These are phyloP conservation scores for Corythornis vintsioides DNA, from an alignment of 2,113 vertebrate genomes.

Conservation along the genomic window DNA sequence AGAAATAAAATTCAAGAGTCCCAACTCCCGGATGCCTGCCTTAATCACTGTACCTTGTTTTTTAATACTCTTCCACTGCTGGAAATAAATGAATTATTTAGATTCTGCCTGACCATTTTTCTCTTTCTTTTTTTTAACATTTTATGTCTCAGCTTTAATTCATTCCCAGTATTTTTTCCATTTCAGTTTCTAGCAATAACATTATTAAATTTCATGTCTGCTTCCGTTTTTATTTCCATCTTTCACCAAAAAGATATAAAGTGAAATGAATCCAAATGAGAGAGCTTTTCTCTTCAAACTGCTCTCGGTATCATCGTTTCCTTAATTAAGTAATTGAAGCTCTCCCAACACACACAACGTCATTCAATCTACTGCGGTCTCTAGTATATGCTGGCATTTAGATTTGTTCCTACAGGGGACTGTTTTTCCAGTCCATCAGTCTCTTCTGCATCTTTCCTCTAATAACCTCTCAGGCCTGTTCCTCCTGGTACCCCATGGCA, in stretches of 20 bases:
- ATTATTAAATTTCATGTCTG: slow-evolving; percentile 73
- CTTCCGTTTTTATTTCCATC: slow-evolving; percentile 74
- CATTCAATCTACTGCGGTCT: slow-evolving; percentile 48
- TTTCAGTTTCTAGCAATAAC: slow-evolving; percentile 66
- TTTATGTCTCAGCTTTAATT: slow-evolving; percentile 53
- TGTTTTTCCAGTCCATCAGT: slow-evolving; percentile 28
- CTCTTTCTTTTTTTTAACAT: slow-evolving; percentile 30
- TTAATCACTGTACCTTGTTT: slow-evolving; percentile 32
- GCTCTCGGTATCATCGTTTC: slow-evolving; percentile 26
- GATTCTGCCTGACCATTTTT: slow-evolving; percentile 41
- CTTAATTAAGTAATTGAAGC: slow-evolving; percentile 74
- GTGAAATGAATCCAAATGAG: slow-evolving; percentile 68
- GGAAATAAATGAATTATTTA: slow-evolving; percentile 62
- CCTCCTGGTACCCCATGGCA: background rate
- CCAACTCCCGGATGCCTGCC: background rate
- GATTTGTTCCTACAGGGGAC: background rate
- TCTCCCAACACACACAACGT: slow-evolving; percentile 52
- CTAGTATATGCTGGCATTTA: background rate
- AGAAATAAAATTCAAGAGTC: slow-evolving; percentile 31
- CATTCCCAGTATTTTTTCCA: slow-evolving; percentile 52
- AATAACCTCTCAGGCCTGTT: slow-evolving; percentile 18
- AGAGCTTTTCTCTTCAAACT: slow-evolving; percentile 61
- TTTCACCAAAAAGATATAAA: slow-evolving; percentile 73
- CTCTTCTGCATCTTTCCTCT: slow-evolving; percentile 9
- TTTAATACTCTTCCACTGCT: slow-evolving; percentile 39